A percentile compares a stretch with the other conserved stretches of the same genome.
These are phyloP conservation scores for Danaus plexippus DNA, from an alignment of 1,140 invertebrate genomes.

Conservation along the genomic window DNA sequence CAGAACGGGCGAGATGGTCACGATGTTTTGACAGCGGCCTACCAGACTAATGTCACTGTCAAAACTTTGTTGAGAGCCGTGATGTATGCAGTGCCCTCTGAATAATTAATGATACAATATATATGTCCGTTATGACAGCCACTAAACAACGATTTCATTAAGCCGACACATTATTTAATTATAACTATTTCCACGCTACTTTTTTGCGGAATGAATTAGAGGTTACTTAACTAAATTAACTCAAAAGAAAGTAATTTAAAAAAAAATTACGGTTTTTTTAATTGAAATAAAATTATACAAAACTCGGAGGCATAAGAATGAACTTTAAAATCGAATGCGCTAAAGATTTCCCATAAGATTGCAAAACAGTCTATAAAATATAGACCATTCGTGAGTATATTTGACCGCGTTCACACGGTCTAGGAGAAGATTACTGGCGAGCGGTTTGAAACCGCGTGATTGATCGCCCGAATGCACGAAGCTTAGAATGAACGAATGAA, in stretches of 20 bases:
- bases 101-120: conserved; percentile 9
- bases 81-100: not conserved
- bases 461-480: conserved; percentile 46
- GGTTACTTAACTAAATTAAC: no score
- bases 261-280: no score
- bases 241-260: no score
- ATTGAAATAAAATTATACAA: no score
- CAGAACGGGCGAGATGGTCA: conserved; percentile 25
- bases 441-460: conserved; percentile 52
- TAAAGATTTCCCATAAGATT: conserved; percentile 37
- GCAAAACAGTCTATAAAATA: conserved; percentile 47
- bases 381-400: conserved; percentile 39
- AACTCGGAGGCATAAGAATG: not conserved
- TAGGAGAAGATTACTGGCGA: conserved; percentile 48
- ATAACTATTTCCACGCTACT: no score
- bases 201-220: no score
- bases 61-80: conserved; percentile 20
- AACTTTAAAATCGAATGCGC: conserved; percentile 12
- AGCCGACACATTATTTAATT: no score
- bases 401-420: conserved; percentile 64
- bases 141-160: no score
- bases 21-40: conserved; percentile 25
- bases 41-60: conserved; percentile 25
- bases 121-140: conserved; percentile 4
- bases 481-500: conserved; percentile 36